phyloP scores from a whole-genome alignment of 2,888 invertebrate species.

The Leucania comma region DNA sequence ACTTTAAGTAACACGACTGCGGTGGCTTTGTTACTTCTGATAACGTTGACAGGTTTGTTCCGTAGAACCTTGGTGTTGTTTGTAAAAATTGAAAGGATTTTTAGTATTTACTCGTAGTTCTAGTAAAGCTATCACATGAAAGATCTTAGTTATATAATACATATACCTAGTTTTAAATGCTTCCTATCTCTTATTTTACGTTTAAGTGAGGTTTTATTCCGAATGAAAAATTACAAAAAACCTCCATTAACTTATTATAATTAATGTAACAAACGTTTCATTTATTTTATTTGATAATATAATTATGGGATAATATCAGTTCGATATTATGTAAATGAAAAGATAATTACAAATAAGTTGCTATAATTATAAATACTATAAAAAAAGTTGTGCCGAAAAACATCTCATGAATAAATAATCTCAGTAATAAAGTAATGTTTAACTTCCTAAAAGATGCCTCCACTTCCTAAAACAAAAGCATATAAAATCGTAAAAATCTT shows the following conservation, averaged over 20 bases:
- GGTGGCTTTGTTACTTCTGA: slow-evolving; percentile 60
- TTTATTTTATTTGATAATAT: too few species aligned
- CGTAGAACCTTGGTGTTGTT: slow-evolving; percentile 46
- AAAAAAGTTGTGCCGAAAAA: background rate
- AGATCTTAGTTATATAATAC: slow-evolving; percentile 10
- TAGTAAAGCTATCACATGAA: slow-evolving; percentile 11
- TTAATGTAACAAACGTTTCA: too few species aligned
- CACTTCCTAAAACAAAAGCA: slow-evolving; percentile 44
- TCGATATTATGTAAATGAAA: background rate
- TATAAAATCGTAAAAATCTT: slow-evolving; percentile 58
- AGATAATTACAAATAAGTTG: background rate
- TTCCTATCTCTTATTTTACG: background rate
- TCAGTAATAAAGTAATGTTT: slow-evolving; percentile 3
- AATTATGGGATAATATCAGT: too few species aligned
- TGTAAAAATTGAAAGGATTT: slow-evolving; percentile 44
- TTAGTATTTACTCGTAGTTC: slow-evolving; percentile 19
- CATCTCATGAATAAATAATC: background rate
- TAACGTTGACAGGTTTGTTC: slow-evolving; percentile 57
- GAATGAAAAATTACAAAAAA: background rate
- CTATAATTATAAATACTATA: background rate
- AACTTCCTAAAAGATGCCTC: slow-evolving; percentile 15
- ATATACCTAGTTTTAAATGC: background rate
- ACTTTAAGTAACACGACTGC: slow-evolving; percentile 50
- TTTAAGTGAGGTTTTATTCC: background rate
- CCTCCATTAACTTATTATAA: too few species aligned